phyloP scores from a whole-genome alignment of 2,888 invertebrate genomes.

The Xylota segnis region DNA sequence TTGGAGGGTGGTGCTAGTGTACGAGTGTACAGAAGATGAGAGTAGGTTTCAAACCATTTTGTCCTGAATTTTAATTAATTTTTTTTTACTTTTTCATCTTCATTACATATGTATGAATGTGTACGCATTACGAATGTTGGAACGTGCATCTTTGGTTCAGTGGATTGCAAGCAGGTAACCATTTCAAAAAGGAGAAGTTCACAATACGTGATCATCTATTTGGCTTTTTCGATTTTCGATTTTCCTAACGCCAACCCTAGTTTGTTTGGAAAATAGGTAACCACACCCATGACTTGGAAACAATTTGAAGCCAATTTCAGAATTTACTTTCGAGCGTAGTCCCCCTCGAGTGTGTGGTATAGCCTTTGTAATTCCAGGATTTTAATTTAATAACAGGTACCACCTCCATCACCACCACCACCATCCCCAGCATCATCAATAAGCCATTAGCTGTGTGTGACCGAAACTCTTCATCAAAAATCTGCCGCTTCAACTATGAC shows the following conservation, averaged over 20 bases:
- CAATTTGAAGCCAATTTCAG: constrained; percentile 34
- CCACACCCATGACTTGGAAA: constrained; percentile 58
- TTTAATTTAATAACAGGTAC: constrained; percentile 57
- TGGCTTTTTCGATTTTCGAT: constrained; percentile 4
- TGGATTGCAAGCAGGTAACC: constrained; percentile 26
- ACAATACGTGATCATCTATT: constrained; percentile 10
- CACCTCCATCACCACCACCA: constrained; percentile 8
- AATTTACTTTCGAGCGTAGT: constrained; percentile 31
- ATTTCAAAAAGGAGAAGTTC: background rate
- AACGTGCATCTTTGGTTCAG: constrained; percentile 26
- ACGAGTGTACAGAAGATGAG: constrained; percentile 7
- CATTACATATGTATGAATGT: background rate
- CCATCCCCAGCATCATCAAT: constrained; percentile 33
- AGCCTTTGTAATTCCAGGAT: constrained; percentile 44
- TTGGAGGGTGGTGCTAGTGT: background rate
- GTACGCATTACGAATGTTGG: too few species aligned
- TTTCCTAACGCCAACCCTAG: constrained; percentile 1
- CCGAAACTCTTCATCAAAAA: constrained; percentile 30
- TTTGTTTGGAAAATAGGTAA: constrained; percentile 30
- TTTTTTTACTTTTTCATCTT: constrained; percentile 33
- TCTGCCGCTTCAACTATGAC: constrained; percentile 4
- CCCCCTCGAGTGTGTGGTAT: constrained; percentile 22
- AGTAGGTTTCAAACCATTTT: constrained; percentile 50
- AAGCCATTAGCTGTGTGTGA: constrained; percentile 29
- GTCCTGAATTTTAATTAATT: constrained; percentile 69